Evolutionary conservation across 2,888 invertebrate species (phyloP).

Genomic region (Sminthurides aquaticus): DNA sequence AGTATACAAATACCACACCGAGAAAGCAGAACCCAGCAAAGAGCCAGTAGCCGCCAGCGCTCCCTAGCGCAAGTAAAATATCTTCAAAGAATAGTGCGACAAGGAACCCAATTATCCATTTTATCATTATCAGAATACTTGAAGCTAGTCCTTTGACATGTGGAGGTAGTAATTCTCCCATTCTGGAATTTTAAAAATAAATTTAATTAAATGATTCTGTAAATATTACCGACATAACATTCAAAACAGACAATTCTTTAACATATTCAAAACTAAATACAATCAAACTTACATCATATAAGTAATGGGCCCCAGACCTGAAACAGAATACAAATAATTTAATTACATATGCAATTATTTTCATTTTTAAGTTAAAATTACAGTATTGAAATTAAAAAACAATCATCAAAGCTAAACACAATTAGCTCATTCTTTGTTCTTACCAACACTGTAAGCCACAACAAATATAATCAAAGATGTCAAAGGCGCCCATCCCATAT

Average conservation of each 20-base stretch:
- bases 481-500: conserved; percentile 63
- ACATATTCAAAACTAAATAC: neutral
- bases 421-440: no score
- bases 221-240: no score
- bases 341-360: neutral
- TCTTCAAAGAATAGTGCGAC: conserved; percentile 11
- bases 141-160: conserved; percentile 56
- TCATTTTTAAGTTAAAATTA: neutral
- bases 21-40: conserved; percentile 5
- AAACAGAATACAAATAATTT: neutral
- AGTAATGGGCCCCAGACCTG: conserved; percentile 68
- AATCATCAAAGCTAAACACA: no score
- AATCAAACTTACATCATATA: conserved; percentile 5
- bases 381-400: no score
- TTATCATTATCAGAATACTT: neutral
- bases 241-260: no score
- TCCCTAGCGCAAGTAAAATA: neutral
- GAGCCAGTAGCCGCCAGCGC: conserved; percentile 6
- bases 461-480: conserved; percentile 67
- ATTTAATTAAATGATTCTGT: neutral
- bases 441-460: conserved; percentile 64
- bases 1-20: conserved; percentile 1
- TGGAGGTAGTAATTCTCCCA: conserved; percentile 64
- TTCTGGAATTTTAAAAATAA: conserved; percentile 7
- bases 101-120: conserved; percentile 9